Evolutionary conservation across 1,140 invertebrate species (phyloP).

Genomic region (Calliopsis andreniformis): DNA sequence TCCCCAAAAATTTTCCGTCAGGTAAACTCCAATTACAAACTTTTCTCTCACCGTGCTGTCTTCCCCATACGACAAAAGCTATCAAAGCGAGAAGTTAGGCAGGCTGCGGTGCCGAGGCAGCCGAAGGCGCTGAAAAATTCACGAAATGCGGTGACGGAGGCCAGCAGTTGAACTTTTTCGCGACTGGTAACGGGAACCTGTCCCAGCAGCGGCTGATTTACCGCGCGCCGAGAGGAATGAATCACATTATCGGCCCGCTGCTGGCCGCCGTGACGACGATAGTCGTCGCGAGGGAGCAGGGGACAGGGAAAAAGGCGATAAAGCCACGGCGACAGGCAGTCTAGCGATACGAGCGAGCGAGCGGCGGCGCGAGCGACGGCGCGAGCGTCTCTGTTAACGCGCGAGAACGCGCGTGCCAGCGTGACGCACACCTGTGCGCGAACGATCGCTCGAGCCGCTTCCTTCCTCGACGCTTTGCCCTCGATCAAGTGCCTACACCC

Average conservation of each 20-base stretch:
- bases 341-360: slow-evolving; percentile 51
- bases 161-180: slow-evolving; percentile 25
- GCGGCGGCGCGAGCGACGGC: not conserved
- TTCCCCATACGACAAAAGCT: not conserved
- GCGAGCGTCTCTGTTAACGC: not conserved
- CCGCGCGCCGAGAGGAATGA: slow-evolving; percentile 52
- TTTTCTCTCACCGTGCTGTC: no score
- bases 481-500: not conserved
- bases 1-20: no score
- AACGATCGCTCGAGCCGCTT: slow-evolving; percentile 1
- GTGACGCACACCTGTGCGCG: slow-evolving; percentile 22
- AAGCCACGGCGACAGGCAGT: slow-evolving; percentile 69
- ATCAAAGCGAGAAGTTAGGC: not conserved
- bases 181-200: slow-evolving; percentile 19
- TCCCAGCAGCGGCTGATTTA: slow-evolving; percentile 26
- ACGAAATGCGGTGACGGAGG: not conserved
- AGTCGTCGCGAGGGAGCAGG: slow-evolving; percentile 28
- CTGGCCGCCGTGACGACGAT: slow-evolving; percentile 32
- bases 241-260: slow-evolving; percentile 61
- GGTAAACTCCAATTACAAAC: no score
- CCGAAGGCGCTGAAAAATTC: slow-evolving; percentile 20
- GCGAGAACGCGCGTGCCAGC: slow-evolving; percentile 5
- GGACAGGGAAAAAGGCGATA: slow-evolving; percentile 56
- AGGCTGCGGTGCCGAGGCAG: no score
- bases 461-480: not conserved